Evolutionary conservation across 2,888 invertebrate genomes (phyloP), one percentile per base, ranked within the genome.

Genomic region (Drosophila mimica): DNA sequence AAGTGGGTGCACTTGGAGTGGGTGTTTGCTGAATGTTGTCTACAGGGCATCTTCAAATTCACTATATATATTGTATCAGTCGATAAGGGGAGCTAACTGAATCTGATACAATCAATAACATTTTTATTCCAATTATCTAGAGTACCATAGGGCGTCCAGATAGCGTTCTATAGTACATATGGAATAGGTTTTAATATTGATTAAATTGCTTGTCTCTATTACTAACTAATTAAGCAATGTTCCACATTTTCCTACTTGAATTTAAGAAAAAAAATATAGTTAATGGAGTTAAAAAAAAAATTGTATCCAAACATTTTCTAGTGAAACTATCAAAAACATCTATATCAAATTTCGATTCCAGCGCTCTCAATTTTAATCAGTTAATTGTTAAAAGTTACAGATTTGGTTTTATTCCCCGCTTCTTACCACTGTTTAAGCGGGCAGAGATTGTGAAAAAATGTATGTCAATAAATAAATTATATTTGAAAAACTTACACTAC

Each of bases 61-160:
- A 33, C 13, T 8, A 15, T 38, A 65, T 49, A 43, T 49, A 49
- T 51, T 66, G 46, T 5, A 31, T 48, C 48, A 52, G 51, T 60
- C 48, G 64, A 76, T 77, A 62, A 70, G 70, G 33, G 40, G 54
- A 64, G 70, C 74, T 60, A 61, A 58, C 40, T 34, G 28, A 66
- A 78, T 78, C 77, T 61, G 52, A 59, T 57, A 15, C 77, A 78
- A 11, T 4, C 69, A 76, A 72, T 54, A 58, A 40, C 58, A 33
- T 25, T 15, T 7, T 33, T 20, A 13, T 7, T 17, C 28, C 33
- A 43, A 15, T 46, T 28, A 61, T 46, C 17, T 15, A 8, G n/a
- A 63, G 53, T 61, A 15, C 28, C 9, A 11, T 17, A 40, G 34
- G 31, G n/a, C 13, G 11, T 43, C 34, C n/a, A 30, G 51, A 54